These are phyloP conservation scores for Ctenodactylus gundi DNA, from an alignment of 2,113 vertebrate species.

Conservation along the genomic window DNA sequence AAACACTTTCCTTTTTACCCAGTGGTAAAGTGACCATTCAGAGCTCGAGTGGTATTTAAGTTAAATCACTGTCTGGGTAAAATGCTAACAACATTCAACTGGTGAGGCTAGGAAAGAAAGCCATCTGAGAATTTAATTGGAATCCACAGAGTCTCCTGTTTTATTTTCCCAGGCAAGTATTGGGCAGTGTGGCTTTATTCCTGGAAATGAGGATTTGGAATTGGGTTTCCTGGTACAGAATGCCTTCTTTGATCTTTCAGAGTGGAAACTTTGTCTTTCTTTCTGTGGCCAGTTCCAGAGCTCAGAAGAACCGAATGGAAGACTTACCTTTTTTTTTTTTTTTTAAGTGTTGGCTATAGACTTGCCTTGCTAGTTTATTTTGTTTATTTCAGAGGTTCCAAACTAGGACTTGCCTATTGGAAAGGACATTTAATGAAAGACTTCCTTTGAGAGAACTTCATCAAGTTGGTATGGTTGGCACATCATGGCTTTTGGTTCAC, in stretches of 20 bases:
- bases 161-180: conserved; percentile 65
- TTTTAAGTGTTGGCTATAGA: neutral
- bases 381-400: neutral
- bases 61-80: conserved; percentile 15
- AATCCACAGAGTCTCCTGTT: conserved; percentile 51
- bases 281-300: conserved; percentile 55
- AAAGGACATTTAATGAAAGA: conserved; percentile 21
- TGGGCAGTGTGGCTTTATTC: conserved; percentile 76
- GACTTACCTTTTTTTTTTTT: conserved; percentile 52
- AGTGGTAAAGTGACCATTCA: neutral
- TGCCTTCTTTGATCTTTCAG: conserved; percentile 71
- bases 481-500: conserved; percentile 24
- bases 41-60: neutral
- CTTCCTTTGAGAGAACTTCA: neutral
- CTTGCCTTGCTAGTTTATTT: neutral
- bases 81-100: conserved; percentile 43
- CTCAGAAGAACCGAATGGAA: conserved; percentile 58
- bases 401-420: neutral
- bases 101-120: conserved; percentile 48
- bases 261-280: conserved; percentile 68
- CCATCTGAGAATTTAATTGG: conserved; percentile 61
- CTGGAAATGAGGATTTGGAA: conserved; percentile 75
- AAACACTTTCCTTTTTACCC: neutral
- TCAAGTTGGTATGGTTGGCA: neutral
- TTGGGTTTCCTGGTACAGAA: conserved; percentile 74